Conservation (phyloP, 2,888 invertebrate genomes). For the Drosophila subquinaria region DNA sequence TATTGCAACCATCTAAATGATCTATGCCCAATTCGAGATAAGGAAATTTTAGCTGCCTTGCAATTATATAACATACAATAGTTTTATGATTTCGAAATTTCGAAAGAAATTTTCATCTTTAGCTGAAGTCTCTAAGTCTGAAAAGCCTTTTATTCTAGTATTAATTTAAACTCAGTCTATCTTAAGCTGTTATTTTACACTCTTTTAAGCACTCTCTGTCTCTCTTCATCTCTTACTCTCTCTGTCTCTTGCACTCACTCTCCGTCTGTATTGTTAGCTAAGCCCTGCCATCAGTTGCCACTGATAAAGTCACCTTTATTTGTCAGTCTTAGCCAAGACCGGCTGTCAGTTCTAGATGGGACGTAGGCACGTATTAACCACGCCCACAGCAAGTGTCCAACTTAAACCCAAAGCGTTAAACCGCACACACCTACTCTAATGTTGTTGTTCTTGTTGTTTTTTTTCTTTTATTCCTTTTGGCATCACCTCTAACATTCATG, state of each 20-base stretch:
- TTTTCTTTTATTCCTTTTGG: slow-evolving; percentile 22
- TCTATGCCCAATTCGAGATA: not conserved
- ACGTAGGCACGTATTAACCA: slow-evolving; percentile 61
- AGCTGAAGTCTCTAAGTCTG: not conserved
- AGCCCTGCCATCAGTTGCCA: slow-evolving; percentile 62
- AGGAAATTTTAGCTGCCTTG: not conserved
- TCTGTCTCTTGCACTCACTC: not conserved
- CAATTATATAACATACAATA: no score
- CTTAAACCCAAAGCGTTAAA: slow-evolving; percentile 68
- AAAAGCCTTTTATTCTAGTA: not conserved
- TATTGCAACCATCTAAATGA: no score
- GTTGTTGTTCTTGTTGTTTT: slow-evolving; percentile 34
- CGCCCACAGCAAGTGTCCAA: slow-evolving; percentile 45
- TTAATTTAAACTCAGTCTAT: slow-evolving; percentile 1
- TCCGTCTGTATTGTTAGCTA: slow-evolving; percentile 29
- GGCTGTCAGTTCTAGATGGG: slow-evolving; percentile 50
- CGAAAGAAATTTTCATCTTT: not conserved
- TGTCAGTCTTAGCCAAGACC: slow-evolving; percentile 72
- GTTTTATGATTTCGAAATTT: not conserved
- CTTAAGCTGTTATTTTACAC: slow-evolving; percentile 2
- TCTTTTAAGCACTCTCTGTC: not conserved
- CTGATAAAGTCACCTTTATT: slow-evolving; percentile 79
- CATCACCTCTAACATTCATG: slow-evolving; percentile 56
- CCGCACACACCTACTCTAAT: slow-evolving; percentile 79
- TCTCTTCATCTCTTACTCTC: not conserved